Evolutionary conservation across 2,113 vertebrate species (phyloP).

Genomic region (Isurus oxyrinchus): DNA sequence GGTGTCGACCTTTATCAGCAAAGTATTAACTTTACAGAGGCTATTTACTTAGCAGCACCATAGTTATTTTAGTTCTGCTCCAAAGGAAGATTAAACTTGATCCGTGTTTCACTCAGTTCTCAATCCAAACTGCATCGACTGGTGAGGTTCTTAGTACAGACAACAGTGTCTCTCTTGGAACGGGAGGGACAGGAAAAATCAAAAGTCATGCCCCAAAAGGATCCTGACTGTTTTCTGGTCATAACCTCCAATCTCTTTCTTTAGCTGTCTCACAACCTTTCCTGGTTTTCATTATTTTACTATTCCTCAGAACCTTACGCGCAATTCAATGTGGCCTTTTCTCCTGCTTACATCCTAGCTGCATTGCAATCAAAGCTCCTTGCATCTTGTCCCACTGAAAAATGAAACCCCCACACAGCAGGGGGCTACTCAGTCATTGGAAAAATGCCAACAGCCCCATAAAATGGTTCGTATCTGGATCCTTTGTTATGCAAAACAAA

Average conservation of each 20-base stretch:
- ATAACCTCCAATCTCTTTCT: background rate
- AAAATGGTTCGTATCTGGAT: too few species aligned
- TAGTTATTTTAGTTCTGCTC: background rate
- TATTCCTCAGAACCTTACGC: background rate
- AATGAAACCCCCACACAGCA: background rate
- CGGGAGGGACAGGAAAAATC: background rate
- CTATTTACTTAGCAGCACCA: background rate
- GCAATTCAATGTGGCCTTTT: background rate
- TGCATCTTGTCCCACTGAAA: background rate
- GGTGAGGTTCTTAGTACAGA: background rate
- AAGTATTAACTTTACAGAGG: slow-evolving; percentile 6
- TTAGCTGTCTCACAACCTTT: background rate
- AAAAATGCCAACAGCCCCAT: too few species aligned
- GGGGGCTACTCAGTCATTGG: too few species aligned
- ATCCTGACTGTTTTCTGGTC: background rate
- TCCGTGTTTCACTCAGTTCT: background rate
- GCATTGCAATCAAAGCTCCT: background rate
- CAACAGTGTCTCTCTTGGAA: background rate
- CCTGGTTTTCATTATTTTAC: background rate
- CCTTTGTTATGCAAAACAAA: too few species aligned
- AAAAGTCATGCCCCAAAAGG: background rate
- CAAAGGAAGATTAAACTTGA: background rate
- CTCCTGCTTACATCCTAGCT: background rate
- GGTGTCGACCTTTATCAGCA: slow-evolving; percentile 8
- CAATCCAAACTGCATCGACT: background rate